These are phyloP conservation scores for Megaceryle torquata DNA, from an alignment of 2,113 vertebrate genomes.

Conservation along the genomic window DNA sequence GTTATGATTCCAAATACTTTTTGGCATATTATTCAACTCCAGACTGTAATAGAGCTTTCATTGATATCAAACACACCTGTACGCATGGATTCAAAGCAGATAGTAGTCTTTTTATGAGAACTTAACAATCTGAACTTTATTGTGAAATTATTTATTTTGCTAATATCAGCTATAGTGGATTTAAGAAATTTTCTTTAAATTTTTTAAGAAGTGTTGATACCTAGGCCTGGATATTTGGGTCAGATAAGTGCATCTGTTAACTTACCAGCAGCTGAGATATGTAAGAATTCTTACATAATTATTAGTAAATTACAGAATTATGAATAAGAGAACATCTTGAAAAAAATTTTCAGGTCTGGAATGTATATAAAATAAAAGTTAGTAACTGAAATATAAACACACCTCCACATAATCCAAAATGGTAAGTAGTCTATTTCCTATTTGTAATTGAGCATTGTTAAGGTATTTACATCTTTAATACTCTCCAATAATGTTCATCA, in stretches of 20 bases:
- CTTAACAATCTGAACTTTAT: background rate
- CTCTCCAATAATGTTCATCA: background rate
- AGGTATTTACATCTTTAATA: background rate
- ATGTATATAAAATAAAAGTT: background rate
- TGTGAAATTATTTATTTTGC: background rate
- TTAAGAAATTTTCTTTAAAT: background rate
- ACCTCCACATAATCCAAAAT: background rate
- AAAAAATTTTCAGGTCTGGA: background rate
- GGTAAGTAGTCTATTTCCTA: background rate
- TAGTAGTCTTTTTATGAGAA: background rate
- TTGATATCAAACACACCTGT: background rate
- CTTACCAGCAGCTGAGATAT: background rate
- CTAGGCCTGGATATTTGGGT: background rate
- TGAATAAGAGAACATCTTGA: background rate
- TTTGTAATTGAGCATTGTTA: background rate
- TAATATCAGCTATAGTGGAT: background rate
- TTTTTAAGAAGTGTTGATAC: background rate
- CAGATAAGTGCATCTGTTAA: background rate
- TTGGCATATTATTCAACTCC: background rate
- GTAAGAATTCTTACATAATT: background rate
- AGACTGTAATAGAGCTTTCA: background rate
- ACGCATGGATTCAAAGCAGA: background rate
- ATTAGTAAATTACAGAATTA: background rate
- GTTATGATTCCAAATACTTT: background rate
- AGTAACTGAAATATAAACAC: background rate